Conservation (phyloP, 2,888 invertebrate species). For the Xylota segnis region DNA sequence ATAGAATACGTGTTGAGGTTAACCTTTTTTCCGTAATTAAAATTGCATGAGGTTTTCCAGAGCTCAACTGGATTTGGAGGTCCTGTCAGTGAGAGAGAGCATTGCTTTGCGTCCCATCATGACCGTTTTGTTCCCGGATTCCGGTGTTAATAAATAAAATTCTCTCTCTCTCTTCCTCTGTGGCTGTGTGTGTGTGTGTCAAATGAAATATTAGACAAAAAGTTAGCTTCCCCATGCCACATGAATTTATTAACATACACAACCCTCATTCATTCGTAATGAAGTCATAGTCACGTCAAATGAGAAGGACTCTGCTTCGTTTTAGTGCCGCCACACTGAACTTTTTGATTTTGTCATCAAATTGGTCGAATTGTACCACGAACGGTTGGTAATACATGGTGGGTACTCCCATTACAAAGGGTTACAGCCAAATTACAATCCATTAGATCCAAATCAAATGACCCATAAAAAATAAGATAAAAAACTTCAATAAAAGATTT, state of each 20-base stretch:
- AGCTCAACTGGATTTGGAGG: constrained; percentile 8
- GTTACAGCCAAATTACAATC: constrained; percentile 20
- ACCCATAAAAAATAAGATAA: neutral
- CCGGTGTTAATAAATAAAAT: constrained; percentile 23
- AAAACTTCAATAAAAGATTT: constrained; percentile 7
- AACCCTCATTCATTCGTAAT: constrained; percentile 2
- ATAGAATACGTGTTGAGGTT: constrained; percentile 43
- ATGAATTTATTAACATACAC: constrained; percentile 6
- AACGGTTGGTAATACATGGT: neutral
- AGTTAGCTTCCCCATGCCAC: neutral
- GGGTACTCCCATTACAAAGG: neutral
- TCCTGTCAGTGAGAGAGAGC: neutral
- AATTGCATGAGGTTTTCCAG: constrained; percentile 44
- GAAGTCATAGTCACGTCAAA: neutral
- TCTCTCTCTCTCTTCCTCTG: too few relatives aligned
- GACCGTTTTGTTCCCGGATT: neutral
- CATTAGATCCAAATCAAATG: constrained; percentile 34
- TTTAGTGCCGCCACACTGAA: neutral
- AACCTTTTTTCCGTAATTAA: constrained; percentile 45
- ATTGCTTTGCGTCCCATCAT: neutral
- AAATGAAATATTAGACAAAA: constrained; percentile 12
- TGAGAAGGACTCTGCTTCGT: neutral
- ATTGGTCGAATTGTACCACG: neutral
- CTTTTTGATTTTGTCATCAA: neutral
- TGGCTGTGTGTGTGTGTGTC: neutral